Conservation (phyloP, 2,113 vertebrate genomes). For the Pandion haliaetus region DNA sequence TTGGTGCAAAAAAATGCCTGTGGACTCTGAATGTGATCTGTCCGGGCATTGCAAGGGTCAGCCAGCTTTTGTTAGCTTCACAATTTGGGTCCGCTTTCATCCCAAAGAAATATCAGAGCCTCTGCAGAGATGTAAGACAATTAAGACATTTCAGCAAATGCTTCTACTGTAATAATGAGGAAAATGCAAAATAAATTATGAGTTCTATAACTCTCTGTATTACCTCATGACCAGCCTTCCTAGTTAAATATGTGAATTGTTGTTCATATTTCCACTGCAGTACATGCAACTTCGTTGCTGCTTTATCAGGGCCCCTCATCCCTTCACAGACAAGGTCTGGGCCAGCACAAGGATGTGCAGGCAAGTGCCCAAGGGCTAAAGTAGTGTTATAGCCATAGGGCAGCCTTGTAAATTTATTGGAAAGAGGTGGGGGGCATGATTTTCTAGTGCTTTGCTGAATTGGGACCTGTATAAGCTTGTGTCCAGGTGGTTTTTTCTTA, state of each 20-base stretch:
- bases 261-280: background rate
- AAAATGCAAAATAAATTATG: background rate
- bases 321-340: background rate
- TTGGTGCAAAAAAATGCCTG: background rate
- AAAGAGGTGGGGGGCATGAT: background rate
- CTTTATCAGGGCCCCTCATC: background rate
- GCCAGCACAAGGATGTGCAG: background rate
- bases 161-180: background rate
- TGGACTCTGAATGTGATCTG: background rate
- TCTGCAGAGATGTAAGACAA: background rate
- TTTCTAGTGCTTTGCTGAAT: background rate
- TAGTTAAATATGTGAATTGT: background rate
- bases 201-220: background rate
- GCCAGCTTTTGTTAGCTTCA: background rate
- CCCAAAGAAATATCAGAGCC: background rate
- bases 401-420: background rate
- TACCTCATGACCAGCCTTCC: background rate
- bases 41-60: rapidly evolving
- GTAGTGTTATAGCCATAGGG: background rate
- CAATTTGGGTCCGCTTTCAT: background rate
- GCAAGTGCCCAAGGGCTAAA: background rate
- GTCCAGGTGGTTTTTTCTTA: background rate
- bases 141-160: background rate
- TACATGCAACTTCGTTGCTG: background rate
- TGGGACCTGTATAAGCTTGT: background rate